A percentile compares a stretch with the other conserved stretches of the same genome.
phyloP scores from a whole-genome alignment of 2,888 invertebrate genomes.

The Pristionchus exspectatus region DNA sequence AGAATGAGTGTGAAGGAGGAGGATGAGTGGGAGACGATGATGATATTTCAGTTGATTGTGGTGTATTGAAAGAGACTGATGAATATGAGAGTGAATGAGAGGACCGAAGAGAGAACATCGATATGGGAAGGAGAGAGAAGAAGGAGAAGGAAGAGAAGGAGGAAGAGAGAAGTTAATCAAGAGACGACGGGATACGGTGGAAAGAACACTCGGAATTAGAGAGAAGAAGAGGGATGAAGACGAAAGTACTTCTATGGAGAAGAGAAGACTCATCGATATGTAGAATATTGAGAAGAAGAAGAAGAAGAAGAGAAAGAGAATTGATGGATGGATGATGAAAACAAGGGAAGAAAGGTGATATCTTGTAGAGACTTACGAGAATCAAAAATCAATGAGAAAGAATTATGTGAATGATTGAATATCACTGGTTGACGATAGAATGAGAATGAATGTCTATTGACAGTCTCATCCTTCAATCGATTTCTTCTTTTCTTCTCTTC shows the following conservation, averaged over 20 bases:
- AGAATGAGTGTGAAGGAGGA: not conserved
- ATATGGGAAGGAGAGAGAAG: slow-evolving; percentile 8
- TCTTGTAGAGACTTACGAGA: not conserved
- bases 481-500: not conserved
- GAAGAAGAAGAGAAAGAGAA: not conserved
- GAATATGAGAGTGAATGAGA: not conserved
- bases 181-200: slow-evolving; percentile 11
- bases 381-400: not conserved
- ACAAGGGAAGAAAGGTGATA: not conserved
- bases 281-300: slow-evolving; percentile 20
- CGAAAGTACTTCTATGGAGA: slow-evolving; percentile 15
- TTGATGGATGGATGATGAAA: not conserved
- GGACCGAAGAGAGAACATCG: not conserved
- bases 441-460: slow-evolving; percentile 58
- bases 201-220: slow-evolving; percentile 29
- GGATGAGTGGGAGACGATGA: not conserved
- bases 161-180: slow-evolving; percentile 2
- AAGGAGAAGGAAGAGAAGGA: not conserved
- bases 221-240: not conserved
- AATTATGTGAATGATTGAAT: too few relatives aligned
- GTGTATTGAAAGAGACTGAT: not conserved
- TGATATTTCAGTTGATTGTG: not conserved
- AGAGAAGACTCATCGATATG: slow-evolving; percentile 8
- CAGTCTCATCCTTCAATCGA: slow-evolving; percentile 39
- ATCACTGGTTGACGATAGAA: slow-evolving; percentile 2